phyloP scores from a whole-genome alignment of 2,797 vertebrate genomes.

The Dryobates pubescens region DNA sequence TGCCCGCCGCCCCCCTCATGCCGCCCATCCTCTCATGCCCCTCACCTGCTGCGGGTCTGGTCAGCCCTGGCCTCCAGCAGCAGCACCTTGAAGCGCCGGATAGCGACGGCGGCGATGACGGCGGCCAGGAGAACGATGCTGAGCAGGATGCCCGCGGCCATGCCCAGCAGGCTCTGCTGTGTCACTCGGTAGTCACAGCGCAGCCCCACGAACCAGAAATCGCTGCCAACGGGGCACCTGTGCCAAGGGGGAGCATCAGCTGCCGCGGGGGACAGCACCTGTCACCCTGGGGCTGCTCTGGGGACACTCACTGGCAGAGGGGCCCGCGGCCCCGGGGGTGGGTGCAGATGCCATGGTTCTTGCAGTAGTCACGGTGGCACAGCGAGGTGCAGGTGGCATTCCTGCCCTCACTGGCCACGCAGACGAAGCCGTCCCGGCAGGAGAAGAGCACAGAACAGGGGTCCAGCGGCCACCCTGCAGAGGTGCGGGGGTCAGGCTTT shows the following conservation, averaged over 20 bases:
- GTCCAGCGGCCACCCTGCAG: conserved; percentile 77
- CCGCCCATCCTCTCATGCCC: too few relatives aligned
- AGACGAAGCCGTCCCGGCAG: conserved; percentile 84
- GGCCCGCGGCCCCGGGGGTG: conserved; percentile 79
- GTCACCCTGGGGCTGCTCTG: fast-evolving
- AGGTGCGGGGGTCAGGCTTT: fast-evolving
- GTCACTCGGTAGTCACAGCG: conserved; percentile 87
- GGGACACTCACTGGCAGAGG: conserved; percentile 82
- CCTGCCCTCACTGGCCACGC: conserved; percentile 35
- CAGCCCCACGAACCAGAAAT: conserved; percentile 89
- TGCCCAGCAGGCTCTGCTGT: conserved; percentile 78
- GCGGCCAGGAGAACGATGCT: conserved; percentile 75
- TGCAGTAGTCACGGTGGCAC: conserved; percentile 85
- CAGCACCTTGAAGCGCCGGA: conserved; percentile 83
- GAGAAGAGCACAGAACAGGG: conserved; percentile 81
- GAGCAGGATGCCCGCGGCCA: conserved; percentile 80
- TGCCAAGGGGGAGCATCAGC: fast-evolving
- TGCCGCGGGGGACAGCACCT: fast-evolving
- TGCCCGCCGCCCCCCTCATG: too few relatives aligned
- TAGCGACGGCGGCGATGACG: conserved; percentile 75
- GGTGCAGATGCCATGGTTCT: conserved; percentile 88
- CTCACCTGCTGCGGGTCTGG: conserved; percentile 91
- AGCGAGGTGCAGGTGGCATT: conserved; percentile 85
- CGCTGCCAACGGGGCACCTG: conserved; percentile 85
- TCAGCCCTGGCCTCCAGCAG: conserved; percentile 88